Percentiles rank a stretch among this genome's conserved stretches.
Conservation (phyloP, 2,797 vertebrate species). For the Rhinella marina region DNA sequence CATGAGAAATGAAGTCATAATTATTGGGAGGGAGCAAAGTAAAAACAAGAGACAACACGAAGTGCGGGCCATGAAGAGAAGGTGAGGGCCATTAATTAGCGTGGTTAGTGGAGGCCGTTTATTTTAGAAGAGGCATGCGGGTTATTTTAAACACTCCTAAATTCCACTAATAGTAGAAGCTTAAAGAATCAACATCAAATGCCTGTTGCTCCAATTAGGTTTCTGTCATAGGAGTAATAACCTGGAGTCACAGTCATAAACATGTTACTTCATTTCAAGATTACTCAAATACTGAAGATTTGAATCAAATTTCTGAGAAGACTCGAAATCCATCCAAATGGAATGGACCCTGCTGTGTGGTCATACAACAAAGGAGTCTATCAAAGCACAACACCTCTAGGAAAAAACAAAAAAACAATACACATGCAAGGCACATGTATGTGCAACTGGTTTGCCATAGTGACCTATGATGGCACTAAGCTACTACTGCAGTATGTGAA, state of each 20-base stretch:
- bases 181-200: conserved; percentile 71
- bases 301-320: not conserved
- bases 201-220: conserved; percentile 79
- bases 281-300: not conserved
- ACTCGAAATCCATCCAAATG: not conserved
- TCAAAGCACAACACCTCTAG: no score
- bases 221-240: not conserved
- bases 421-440: not conserved
- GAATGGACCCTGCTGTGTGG: not conserved
- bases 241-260: not conserved
- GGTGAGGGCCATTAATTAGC: conserved; percentile 66
- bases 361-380: not conserved
- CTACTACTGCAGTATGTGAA: not conserved
- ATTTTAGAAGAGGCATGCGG: conserved; percentile 70
- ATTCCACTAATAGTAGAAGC: conserved; percentile 64
- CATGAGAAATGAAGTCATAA: conserved; percentile 62
- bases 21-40: conserved; percentile 56
- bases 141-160: conserved; percentile 70
- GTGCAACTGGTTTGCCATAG: not conserved
- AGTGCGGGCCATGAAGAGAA: conserved; percentile 66
- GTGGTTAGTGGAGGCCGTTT: conserved; percentile 62
- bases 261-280: not conserved
- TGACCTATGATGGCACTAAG: not conserved
- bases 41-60: conserved; percentile 64
- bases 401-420: not conserved